phyloP scores from a whole-genome alignment of 2,113 vertebrate genomes.

The Corapipo altera region DNA sequence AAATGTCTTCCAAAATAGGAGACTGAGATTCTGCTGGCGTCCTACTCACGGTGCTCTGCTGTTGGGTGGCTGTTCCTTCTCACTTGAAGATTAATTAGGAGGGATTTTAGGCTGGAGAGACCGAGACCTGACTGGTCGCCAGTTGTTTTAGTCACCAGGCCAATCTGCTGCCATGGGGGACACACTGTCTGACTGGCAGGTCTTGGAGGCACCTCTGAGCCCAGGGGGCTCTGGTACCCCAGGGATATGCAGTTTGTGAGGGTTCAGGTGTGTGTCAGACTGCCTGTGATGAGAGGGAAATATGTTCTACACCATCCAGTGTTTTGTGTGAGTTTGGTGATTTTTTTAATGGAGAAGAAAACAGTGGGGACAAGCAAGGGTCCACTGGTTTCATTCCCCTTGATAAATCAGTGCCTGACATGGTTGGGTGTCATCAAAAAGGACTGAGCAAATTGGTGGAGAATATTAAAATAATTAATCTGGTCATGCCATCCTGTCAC shows the following conservation, averaged over 20 bases:
- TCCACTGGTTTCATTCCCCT: background rate
- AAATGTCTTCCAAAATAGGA: background rate
- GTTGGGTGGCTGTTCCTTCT: background rate
- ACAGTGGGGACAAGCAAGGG: fast-evolving
- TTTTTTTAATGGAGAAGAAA: background rate
- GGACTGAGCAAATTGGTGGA: background rate
- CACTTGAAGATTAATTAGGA: background rate
- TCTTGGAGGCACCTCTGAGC: background rate
- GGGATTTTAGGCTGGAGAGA: background rate
- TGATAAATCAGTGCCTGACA: background rate
- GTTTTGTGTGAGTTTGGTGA: background rate
- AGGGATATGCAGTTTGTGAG: background rate
- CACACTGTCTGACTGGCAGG: background rate
- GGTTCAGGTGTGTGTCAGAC: background rate
- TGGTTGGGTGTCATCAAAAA: background rate
- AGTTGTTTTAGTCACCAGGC: background rate
- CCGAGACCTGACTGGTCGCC: fast-evolving
- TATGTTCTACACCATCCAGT: background rate
- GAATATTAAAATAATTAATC: background rate
- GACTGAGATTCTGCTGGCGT: background rate
- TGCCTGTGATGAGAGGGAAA: background rate
- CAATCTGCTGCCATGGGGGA: background rate
- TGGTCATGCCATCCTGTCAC: background rate
- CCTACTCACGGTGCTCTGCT: background rate
- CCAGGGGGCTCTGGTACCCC: background rate